Base-by-base conservation (phyloP, 2,113 vertebrate species). In the Planiliza haematocheilus region DNA sequence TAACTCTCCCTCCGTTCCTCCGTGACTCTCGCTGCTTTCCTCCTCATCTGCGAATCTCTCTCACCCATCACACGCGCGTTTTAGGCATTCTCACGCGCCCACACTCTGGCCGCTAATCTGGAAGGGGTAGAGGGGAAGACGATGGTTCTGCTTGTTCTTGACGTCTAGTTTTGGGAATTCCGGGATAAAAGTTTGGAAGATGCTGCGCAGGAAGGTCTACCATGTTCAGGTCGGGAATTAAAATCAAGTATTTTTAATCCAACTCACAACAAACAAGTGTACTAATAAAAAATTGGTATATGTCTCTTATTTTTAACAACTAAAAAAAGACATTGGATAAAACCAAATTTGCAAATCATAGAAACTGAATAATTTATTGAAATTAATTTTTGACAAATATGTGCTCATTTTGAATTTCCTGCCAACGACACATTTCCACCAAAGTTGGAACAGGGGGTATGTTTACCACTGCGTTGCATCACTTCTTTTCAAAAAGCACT, bases 191-290 rank as follows among this genome's bases (percentile, higher is more conserved):
- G 59, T 67, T 74, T 68, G 13, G 45, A 87, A 34, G 93, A 98
- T 99, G 97, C 94, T 96, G 78, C 97, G 97, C 85, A 96, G 96
- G 95, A 99, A 96, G 89, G 96, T 96, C 1, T 99, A 99, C 78
- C 95, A 93, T 51, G 93, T 99, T 81, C 93, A 98, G 97, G 97
- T 99, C 92, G 94, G 97, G 50, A 42, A 64, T 36, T 14, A 0
- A 66, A 62, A 62, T 11, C 13, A 55, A 55, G 6, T 4, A 1
- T 5, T 56, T 0, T 8, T n/a, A 18, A 59, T 24, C 38, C 34
- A 16, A 18, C 10, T 16, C 16, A 55, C 16, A 46, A 34, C 41
- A 13, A 46, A 61, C 24, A 30, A 30, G 24, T 30, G 5, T 2
- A 30, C 3, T 30, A 2, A 30, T 30, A 30, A 30, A 5, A 5